phyloP scores from a whole-genome alignment of 2,113 vertebrate species.

The Typhlomys cinereus region DNA sequence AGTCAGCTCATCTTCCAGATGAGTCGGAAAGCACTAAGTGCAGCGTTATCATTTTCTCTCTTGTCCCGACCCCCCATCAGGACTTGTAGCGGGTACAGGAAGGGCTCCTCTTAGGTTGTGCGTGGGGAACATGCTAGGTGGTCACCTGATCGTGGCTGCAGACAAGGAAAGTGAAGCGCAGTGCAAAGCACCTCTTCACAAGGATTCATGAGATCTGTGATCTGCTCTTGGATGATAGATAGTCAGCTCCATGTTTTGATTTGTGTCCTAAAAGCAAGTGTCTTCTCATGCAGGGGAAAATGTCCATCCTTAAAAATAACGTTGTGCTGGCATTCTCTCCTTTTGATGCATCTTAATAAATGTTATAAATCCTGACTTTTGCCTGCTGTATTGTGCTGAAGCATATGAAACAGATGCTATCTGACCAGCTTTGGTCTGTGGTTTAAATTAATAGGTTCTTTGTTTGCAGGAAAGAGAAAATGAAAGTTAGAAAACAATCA shows the following conservation, averaged over 20 bases:
- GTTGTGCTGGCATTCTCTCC: neutral
- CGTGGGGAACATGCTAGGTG: neutral
- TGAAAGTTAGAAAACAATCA: neutral
- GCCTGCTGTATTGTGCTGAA: neutral
- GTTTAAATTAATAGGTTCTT: neutral
- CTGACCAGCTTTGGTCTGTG: neutral
- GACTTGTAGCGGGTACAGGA: neutral
- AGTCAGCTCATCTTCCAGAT: neutral
- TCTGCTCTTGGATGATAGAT: neutral
- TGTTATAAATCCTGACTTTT: neutral
- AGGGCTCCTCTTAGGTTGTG: rapidly evolving
- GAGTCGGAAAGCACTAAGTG: neutral
- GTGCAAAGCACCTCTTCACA: neutral
- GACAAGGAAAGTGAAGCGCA: neutral
- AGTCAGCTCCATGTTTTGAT: neutral
- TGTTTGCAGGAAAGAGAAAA: neutral
- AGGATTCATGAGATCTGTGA: neutral
- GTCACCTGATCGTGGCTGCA: neutral
- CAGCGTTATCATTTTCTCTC: neutral
- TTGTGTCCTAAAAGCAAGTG: neutral
- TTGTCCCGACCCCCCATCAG: neutral
- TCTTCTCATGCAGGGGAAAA: neutral
- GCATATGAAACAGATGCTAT: neutral
- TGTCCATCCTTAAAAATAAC: neutral
- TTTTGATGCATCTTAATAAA: neutral